Base-by-base conservation (phyloP, 1,140 invertebrate species). In the Magallana ariakensis region DNA sequence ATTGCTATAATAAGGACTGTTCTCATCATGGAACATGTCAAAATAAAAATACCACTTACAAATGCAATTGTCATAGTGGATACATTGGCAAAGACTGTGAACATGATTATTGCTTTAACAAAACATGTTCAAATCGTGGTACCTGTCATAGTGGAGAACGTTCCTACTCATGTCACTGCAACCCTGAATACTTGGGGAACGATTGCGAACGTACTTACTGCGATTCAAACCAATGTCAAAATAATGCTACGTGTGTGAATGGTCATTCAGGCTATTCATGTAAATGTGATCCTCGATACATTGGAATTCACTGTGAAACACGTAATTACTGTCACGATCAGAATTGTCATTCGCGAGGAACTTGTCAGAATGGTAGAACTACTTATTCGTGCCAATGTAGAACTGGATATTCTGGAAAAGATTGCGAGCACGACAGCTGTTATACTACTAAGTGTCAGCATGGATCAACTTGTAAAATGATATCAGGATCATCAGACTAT, bases 381-480 rank as follows among this genome's bases (percentile, higher is more conserved):
- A 80, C 81, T 55, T 93, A 92, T 87, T 87, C 82, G n/a, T 95
- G 94, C 87, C 66, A 85, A n/a, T 99, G 99, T 95, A 98, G 98
- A n/a, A 95, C 97, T 46, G 99, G 99, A 80, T 99, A 99, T 92
- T 97, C 75, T 75, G 99, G 99, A 10, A 98, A 99, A 95, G 96
- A 98, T 46, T 99, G 85, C 11, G 80, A 87, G 46, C 7, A 33
- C 6, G 86, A 87, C 13, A 46, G 16, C n/a, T 84, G 58, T 19
- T 56, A 26, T 9, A 33, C n/a, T 54, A 53, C 53, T 6, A 57
- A 56, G 1, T 86, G 85, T 81, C 53, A 55, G 33, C 16, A 86
- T 54, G 9, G 57, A 15, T 54, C 56, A 10, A 80, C 54, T 16
- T 86, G 85, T 62, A 8, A 10, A 46, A 0, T 4, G 5, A 0